Percentiles rank a stretch among this genome's conserved stretches.
Evolutionary conservation across 2,113 vertebrate species (phyloP).

Genomic region (Haliaeetus leucogaster): DNA sequence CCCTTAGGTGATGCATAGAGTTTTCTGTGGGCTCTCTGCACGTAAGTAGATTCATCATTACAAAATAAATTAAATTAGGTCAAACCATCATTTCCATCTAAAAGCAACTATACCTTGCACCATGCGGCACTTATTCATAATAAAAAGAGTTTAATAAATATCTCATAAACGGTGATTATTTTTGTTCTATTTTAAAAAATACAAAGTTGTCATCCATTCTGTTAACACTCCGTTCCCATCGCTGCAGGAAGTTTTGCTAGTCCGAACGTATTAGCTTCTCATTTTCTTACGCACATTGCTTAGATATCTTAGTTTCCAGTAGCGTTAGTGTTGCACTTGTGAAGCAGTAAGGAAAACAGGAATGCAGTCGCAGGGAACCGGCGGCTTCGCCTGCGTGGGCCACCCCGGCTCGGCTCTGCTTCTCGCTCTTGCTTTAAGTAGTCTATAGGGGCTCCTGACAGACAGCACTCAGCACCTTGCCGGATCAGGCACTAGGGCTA

Average conservation of each 20-base stretch:
- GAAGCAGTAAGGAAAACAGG: constrained; percentile 22
- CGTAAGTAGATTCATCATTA: not conserved
- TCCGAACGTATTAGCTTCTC: not conserved
- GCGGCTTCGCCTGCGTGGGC: not conserved
- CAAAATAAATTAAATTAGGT: constrained; percentile 64
- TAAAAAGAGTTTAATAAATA: constrained; percentile 63
- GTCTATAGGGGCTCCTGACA: constrained; percentile 39
- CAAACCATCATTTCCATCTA: constrained; percentile 21
- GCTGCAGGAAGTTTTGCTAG: not conserved
- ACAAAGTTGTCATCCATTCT: constrained; percentile 39
- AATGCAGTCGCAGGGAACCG: not conserved
- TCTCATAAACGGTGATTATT: constrained; percentile 1
- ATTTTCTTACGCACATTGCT: not conserved
- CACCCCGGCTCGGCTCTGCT: not conserved
- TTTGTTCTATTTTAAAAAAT: constrained; percentile 31
- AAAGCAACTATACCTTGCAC: constrained; percentile 58
- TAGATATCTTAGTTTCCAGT: not conserved
- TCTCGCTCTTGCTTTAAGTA: not conserved
- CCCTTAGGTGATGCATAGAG: constrained; percentile 36
- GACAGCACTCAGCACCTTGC: constrained; percentile 64
- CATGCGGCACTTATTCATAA: constrained; percentile 63
- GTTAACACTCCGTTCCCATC: not conserved
- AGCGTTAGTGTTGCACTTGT: constrained; percentile 52
- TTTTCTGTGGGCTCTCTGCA: constrained; percentile 54
- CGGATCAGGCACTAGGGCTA: constrained; percentile 65